Conservation (phyloP, 2,888 invertebrate genomes). For the Chymomyza caudatula region DNA sequence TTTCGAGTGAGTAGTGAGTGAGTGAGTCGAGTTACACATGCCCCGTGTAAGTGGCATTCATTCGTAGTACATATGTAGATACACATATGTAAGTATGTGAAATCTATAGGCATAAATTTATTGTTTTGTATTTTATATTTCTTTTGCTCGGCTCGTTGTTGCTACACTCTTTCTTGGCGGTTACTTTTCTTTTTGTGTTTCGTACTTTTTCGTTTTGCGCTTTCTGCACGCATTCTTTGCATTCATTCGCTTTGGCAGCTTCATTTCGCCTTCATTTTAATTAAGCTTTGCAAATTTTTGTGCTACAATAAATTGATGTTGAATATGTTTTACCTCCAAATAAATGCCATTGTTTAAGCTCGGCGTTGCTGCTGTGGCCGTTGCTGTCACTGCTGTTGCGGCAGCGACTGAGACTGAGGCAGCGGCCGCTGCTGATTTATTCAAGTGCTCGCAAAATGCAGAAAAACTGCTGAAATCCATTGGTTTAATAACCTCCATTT, state of each 20-base stretch:
- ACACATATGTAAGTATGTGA: conserved; percentile 39
- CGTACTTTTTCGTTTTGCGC: conserved; percentile 31
- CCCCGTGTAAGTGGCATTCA: conserved; percentile 54
- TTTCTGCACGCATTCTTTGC: conserved; percentile 52
- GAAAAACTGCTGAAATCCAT: conserved; percentile 76
- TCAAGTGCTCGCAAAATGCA: conserved; percentile 75
- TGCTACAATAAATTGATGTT: conserved; percentile 49
- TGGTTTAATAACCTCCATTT: conserved; percentile 76
- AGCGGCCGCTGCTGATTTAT: conserved; percentile 68
- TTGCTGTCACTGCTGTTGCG: conserved; percentile 36
- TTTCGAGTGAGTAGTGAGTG: conserved; percentile 11
- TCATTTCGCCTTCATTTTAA: conserved; percentile 43
- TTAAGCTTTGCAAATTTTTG: conserved; percentile 43
- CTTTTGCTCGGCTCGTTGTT: not conserved
- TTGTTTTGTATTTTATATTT: conserved; percentile 56
- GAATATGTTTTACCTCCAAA: conserved; percentile 65
- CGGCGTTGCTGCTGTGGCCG: conserved; percentile 21
- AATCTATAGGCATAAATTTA: conserved; percentile 70
- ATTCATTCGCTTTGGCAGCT: conserved; percentile 17
- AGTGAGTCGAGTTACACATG: conserved; percentile 39
- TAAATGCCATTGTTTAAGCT: conserved; percentile 70
- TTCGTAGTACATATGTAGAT: not conserved
- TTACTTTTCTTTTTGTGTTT: conserved; percentile 43
- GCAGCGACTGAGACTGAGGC: conserved; percentile 42
- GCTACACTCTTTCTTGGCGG: conserved; percentile 17